Evolutionary conservation across 2,797 vertebrate species (phyloP).

Genomic region (Hydrophis major): DNA sequence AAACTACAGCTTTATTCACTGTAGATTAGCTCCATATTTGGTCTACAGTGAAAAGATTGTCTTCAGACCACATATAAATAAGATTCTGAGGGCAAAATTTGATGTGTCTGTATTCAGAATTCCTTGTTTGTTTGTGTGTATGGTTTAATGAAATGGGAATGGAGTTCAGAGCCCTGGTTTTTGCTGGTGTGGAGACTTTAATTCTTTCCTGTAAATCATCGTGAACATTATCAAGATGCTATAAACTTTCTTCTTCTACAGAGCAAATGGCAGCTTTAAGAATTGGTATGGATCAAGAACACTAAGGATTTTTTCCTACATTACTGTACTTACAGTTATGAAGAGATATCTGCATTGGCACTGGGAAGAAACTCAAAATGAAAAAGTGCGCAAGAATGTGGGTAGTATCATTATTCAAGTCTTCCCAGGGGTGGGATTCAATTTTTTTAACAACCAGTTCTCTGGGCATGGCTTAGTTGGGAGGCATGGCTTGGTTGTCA

Average conservation of each 20-base stretch:
- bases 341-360: background rate
- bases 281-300: background rate
- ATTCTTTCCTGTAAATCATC: background rate
- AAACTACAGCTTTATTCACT: background rate
- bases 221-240: background rate
- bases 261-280: background rate
- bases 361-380: background rate
- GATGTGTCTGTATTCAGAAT: background rate
- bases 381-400: background rate
- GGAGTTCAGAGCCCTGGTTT: background rate
- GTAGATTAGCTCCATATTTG: background rate
- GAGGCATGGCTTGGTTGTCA: no score
- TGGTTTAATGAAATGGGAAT: background rate
- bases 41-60: background rate
- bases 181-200: background rate
- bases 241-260: background rate
- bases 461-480: no score
- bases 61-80: background rate
- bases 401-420: background rate
- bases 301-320: background rate
- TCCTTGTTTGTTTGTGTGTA: background rate
- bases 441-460: no score
- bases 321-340: background rate
- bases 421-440: background rate
- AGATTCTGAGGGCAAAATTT: background rate